phyloP scores from a whole-genome alignment of 2,888 invertebrate genomes.

The Pogonocherus hispidulus region DNA sequence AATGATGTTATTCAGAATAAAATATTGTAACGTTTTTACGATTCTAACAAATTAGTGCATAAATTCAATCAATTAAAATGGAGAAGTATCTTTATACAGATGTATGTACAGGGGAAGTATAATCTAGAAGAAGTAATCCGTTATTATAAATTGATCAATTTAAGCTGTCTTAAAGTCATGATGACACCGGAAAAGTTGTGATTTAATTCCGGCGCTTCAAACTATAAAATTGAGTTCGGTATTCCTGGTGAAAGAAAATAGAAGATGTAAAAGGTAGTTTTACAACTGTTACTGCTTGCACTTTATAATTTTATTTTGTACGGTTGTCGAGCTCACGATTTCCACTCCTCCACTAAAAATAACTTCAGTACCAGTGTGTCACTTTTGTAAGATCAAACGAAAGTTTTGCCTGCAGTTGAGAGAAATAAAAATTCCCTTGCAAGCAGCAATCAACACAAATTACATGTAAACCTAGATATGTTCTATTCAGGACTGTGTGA shows the following conservation, averaged over 20 bases:
- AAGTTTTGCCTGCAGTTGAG: conserved; percentile 32
- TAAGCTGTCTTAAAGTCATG: conserved; percentile 27
- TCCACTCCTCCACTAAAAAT: conserved; percentile 40
- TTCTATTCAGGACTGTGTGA: conserved; percentile 6
- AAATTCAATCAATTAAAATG: too few relatives aligned
- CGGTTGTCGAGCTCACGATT: conserved; percentile 49
- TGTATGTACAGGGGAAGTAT: too few relatives aligned
- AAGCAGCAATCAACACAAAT: conserved; percentile 39
- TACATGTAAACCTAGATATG: conserved; percentile 31
- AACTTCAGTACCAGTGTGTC: conserved; percentile 44
- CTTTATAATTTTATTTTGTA: conserved; percentile 55
- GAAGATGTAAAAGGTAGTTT: conserved; percentile 47
- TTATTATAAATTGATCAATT: conserved; percentile 22
- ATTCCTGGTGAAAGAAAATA: conserved; percentile 42
- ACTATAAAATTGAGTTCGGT: conserved; percentile 50
- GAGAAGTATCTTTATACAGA: too few relatives aligned
- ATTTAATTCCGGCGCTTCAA: conserved; percentile 38
- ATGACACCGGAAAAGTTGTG: conserved; percentile 47
- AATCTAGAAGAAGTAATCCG: too few relatives aligned
- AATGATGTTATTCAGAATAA: too few relatives aligned
- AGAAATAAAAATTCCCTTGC: conserved; percentile 47
- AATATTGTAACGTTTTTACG: too few relatives aligned
- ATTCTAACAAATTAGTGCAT: too few relatives aligned
- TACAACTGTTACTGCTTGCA: conserved; percentile 52
- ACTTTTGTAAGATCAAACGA: conserved; percentile 50